Percentiles rank a stretch among this genome's conserved stretches.
These are phyloP conservation scores for Dinocampus coccinellae DNA, from an alignment of 2,888 invertebrate species.

Conservation along the genomic window DNA sequence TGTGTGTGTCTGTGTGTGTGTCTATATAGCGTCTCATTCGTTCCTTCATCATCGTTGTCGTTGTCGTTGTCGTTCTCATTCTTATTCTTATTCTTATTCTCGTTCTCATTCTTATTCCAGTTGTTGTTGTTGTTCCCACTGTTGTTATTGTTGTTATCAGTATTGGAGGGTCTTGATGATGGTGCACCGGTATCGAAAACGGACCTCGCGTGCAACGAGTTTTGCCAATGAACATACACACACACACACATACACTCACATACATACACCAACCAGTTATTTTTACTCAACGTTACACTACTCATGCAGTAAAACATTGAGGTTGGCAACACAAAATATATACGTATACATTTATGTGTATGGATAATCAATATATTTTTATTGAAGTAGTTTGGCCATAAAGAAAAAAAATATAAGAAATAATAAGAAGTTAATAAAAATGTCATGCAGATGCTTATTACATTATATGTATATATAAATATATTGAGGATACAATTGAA, in stretches of 20 bases:
- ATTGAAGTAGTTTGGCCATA: not conserved
- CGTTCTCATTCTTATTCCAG: no score
- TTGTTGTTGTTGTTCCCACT: no score
- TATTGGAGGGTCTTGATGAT: no score
- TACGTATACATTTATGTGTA: slow-evolving; percentile 1
- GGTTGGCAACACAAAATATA: slow-evolving; percentile 12
- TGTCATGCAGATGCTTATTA: not conserved
- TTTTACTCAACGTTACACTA: slow-evolving; percentile 27
- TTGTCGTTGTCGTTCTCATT: no score
- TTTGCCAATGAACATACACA: slow-evolving; percentile 6
- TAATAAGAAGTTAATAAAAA: not conserved
- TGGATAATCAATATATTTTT: not conserved
- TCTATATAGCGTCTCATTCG: slow-evolving; percentile 5
- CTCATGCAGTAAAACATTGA: slow-evolving; percentile 20
- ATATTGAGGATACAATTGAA: not conserved
- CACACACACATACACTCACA: no score
- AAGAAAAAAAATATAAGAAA: no score
- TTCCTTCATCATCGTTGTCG: not conserved
- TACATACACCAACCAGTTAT: not conserved
- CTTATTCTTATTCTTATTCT: no score
- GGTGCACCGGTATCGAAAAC: not conserved
- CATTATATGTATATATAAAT: not conserved
- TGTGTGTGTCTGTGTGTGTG: no score
- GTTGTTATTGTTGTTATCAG: no score
- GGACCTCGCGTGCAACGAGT: slow-evolving; percentile 24